Conservation (phyloP, 2,113 vertebrate genomes). For the Mixornis gularis region DNA sequence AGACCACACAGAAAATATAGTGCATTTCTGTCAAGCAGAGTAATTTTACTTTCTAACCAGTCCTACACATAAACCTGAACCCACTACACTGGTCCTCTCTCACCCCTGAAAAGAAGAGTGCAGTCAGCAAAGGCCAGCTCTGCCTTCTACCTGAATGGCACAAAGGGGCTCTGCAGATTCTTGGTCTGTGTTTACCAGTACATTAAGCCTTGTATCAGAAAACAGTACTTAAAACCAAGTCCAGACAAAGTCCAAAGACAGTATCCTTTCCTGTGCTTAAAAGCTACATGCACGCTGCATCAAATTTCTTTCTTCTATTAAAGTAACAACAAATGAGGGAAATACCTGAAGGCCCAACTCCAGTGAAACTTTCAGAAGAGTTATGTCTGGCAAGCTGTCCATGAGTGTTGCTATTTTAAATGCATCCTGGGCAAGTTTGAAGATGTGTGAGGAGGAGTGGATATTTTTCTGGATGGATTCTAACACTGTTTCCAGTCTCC, state of each 20-base stretch:
- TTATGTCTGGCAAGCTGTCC: conserved; percentile 84
- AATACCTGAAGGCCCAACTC: conserved; percentile 83
- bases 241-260: neutral
- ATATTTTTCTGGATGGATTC: conserved; percentile 87
- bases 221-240: neutral
- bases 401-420: conserved; percentile 87
- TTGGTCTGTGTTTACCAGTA: neutral
- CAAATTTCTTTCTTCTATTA: neutral
- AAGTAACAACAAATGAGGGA: neutral
- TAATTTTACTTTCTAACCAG: neutral
- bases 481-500: conserved; percentile 89
- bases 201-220: neutral
- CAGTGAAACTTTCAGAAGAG: conserved; percentile 83
- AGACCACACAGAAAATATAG: neutral
- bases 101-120: accelerated
- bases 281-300: neutral
- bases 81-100: neutral
- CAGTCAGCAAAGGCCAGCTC: neutral
- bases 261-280: neutral
- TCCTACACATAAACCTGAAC: neutral
- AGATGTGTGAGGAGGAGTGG: conserved; percentile 94
- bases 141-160: neutral
- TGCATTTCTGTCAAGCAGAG: neutral
- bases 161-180: neutral
- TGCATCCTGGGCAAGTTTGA: conserved; percentile 87